Conservation (phyloP, 2,113 vertebrate genomes). For the Archocentrus centrarchus region DNA sequence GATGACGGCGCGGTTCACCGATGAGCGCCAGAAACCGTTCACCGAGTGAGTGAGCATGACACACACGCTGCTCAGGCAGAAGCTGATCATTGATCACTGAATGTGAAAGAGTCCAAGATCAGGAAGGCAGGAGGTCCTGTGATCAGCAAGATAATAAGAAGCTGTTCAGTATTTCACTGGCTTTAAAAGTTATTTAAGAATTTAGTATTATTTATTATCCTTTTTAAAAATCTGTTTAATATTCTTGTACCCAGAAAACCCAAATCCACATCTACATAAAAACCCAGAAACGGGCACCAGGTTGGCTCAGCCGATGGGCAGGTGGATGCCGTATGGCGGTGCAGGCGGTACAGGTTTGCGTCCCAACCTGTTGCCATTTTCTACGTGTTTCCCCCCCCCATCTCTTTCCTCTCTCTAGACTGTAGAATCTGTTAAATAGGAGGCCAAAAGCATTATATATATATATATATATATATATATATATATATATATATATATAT, state of each 20-base stretch:
- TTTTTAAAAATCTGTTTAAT: not conserved
- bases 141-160: not conserved
- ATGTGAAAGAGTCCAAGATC: not conserved
- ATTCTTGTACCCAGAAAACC: not conserved
- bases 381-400: too few species aligned
- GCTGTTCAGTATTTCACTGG: not conserved
- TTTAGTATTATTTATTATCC: not conserved
- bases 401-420: too few species aligned
- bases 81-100: not conserved
- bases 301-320: too few species aligned
- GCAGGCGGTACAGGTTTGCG: too few species aligned
- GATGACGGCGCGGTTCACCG: slow-evolving; percentile 84
- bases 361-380: too few species aligned
- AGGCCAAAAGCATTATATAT: too few species aligned
- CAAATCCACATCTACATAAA: not conserved
- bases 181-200: too few species aligned
- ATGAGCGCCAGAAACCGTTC: slow-evolving; percentile 75
- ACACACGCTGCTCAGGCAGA: not conserved
- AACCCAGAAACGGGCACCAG: too few species aligned
- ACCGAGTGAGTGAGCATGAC: slow-evolving; percentile 67
- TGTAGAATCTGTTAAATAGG: too few species aligned
- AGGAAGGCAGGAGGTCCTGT: not conserved
- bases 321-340: too few species aligned
- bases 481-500: too few species aligned
- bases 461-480: too few species aligned